Conservation (phyloP, 2,113 vertebrate genomes). For the Elephantulus edwardii region DNA sequence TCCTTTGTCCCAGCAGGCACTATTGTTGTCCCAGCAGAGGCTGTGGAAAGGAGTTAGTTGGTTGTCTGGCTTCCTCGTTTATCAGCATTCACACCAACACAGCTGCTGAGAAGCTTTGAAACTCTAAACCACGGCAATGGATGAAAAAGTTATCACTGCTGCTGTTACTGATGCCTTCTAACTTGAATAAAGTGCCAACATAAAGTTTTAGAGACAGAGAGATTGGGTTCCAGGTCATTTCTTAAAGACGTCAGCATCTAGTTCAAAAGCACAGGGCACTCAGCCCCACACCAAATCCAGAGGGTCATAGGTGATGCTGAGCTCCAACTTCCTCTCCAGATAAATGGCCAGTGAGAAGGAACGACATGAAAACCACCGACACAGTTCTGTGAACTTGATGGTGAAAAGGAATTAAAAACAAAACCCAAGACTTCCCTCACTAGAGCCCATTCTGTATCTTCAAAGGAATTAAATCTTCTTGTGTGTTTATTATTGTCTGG, state of each 20-base stretch:
- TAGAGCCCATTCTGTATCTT: slow-evolving; percentile 57
- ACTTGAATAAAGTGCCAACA: slow-evolving; percentile 25
- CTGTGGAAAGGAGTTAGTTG: background rate
- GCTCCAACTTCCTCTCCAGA: slow-evolving; percentile 25
- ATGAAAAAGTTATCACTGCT: background rate
- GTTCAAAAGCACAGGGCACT: background rate
- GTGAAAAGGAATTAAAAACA: background rate
- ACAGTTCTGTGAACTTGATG: background rate
- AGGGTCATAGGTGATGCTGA: background rate
- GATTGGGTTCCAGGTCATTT: background rate
- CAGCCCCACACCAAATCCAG: background rate
- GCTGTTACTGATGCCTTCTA: background rate
- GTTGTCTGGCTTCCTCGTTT: slow-evolving; percentile 23
- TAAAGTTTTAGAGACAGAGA: background rate
- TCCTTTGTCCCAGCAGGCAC: background rate
- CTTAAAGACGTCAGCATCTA: slow-evolving; percentile 28
- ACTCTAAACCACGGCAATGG: slow-evolving; percentile 19
- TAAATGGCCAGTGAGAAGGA: background rate
- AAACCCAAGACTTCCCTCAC: slow-evolving; percentile 15
- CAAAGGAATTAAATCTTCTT: slow-evolving; percentile 67
- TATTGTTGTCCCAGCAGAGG: background rate
- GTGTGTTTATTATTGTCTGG: slow-evolving; percentile 49
- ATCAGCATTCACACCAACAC: slow-evolving; percentile 53
- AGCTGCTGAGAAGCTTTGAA: slow-evolving; percentile 53
- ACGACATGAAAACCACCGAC: background rate